Conservation (phyloP, 2,113 vertebrate genomes). For the Hipposideros armiger region DNA sequence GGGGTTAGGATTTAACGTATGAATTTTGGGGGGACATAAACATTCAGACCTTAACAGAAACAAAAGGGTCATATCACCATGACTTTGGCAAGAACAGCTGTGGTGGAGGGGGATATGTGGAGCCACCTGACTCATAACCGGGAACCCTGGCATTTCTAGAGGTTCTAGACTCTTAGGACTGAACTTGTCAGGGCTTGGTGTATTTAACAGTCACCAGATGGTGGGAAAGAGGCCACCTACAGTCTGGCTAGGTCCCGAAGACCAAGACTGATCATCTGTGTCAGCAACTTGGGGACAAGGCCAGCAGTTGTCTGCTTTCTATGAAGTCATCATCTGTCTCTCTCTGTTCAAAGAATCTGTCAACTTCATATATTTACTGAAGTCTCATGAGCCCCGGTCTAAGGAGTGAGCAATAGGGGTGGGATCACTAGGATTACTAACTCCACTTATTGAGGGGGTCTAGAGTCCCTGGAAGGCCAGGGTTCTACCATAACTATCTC, state of each 20-base stretch:
- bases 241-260: neutral
- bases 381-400: neutral
- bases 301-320: neutral
- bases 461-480: neutral
- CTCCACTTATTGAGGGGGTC: neutral
- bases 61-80: neutral
- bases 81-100: neutral
- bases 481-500: neutral
- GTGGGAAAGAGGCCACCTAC: neutral
- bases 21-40: neutral
- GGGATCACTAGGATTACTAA: too few relatives aligned
- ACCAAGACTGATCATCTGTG: too few relatives aligned
- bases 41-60: neutral
- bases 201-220: neutral
- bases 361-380: slow-evolving; percentile 2
- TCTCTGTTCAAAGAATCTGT: neutral
- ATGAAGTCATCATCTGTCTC: neutral
- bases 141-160: neutral
- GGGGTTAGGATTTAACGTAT: neutral
- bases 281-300: neutral
- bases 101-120: neutral
- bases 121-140: neutral
- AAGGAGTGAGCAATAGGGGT: neutral
- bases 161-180: neutral
- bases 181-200: neutral